Percentiles rank a stretch among this genome's conserved stretches.
Evolutionary conservation across 2,113 vertebrate genomes (phyloP).

Genomic region (Callospermophilus lateralis): DNA sequence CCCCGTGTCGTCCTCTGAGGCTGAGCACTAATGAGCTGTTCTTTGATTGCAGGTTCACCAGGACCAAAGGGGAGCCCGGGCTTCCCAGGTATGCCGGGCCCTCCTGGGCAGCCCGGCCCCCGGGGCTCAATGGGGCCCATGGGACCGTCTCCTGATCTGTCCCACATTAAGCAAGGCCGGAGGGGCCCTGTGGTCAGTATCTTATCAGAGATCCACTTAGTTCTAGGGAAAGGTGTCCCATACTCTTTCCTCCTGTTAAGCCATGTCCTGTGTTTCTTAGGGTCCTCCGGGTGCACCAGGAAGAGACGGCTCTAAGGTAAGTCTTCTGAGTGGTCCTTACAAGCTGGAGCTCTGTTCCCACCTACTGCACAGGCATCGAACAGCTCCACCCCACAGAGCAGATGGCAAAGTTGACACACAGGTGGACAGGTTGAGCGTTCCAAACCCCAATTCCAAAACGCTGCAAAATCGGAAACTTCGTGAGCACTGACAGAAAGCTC

Average conservation of each 20-base stretch:
- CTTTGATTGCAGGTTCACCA: constrained; percentile 89
- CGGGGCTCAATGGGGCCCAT: constrained; percentile 97
- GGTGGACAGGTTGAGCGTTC: neutral
- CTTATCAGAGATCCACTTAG: neutral
- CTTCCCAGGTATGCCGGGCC: constrained; percentile 90
- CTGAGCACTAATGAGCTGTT: constrained; percentile 38
- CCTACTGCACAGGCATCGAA: accelerated
- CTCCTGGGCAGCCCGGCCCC: constrained; percentile 93
- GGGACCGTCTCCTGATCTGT: constrained; percentile 96
- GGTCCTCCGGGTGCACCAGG: constrained; percentile 95
- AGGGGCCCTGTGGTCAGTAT: constrained; percentile 96
- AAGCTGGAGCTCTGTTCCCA: neutral
- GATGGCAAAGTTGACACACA: neutral
- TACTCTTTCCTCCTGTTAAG: constrained; percentile 55
- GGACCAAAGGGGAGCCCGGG: constrained; percentile 94
- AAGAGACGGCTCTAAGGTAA: constrained; percentile 95
- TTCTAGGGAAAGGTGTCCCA: neutral
- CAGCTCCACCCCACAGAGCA: neutral
- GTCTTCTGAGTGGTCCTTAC: constrained; percentile 40
- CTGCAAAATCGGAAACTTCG: neutral
- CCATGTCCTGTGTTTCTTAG: constrained; percentile 85
- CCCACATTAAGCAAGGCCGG: constrained; percentile 96
- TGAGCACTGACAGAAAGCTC: neutral
- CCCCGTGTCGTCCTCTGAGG: neutral
- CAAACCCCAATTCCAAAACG: neutral